Evolutionary conservation across 2,113 vertebrate genomes (phyloP).

Genomic region (Tursiops truncatus): DNA sequence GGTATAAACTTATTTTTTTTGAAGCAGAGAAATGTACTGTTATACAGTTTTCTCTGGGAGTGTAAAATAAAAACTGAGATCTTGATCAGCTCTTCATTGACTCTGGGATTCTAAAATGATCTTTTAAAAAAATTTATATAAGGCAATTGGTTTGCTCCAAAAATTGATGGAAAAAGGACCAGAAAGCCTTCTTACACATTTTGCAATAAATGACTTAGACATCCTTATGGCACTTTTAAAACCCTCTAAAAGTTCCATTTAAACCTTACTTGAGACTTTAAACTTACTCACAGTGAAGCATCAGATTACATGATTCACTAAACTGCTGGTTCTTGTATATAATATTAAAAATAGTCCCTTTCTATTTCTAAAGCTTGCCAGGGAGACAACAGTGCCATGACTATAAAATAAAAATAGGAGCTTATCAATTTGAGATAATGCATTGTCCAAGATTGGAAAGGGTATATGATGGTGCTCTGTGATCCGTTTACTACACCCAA

Average conservation of each 20-base stretch:
- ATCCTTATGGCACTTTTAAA: neutral
- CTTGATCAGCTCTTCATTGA: neutral
- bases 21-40: neutral
- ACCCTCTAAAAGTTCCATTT: neutral
- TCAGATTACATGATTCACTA: constrained; percentile 47
- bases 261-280: constrained; percentile 23
- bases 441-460: neutral
- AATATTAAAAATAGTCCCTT: constrained; percentile 13
- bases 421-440: neutral
- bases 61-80: neutral
- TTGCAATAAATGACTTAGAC: neutral
- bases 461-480: neutral
- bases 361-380: constrained; percentile 56
- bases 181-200: neutral
- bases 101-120: neutral
- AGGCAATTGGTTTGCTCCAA: neutral
- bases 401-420: constrained; percentile 38
- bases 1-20: neutral
- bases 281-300: constrained; percentile 9
- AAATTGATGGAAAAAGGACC: neutral
- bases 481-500: neutral
- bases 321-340: constrained; percentile 44
- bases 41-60: neutral
- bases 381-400: neutral
- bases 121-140: neutral